Evolutionary conservation across 1,140 invertebrate species (phyloP).

Genomic region (Sycophaga agraensis): DNA sequence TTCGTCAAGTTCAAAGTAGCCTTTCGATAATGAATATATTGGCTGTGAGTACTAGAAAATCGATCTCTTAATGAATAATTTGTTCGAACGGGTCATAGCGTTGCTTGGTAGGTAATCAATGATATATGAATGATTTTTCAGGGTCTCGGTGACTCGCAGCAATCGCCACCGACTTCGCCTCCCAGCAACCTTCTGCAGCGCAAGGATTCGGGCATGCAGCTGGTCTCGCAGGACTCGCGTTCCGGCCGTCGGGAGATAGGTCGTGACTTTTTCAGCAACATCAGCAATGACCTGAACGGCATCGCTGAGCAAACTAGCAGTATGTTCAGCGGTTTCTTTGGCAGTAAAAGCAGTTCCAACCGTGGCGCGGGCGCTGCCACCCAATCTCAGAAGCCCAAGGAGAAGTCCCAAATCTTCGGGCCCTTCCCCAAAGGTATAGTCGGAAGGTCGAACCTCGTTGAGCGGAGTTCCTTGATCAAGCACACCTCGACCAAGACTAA

Average conservation of each 20-base stretch:
- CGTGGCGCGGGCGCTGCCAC: conserved; percentile 40
- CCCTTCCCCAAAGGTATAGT: conserved; percentile 71
- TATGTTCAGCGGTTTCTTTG: conserved; percentile 90
- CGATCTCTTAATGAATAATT: too few species aligned
- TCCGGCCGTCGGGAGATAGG: conserved; percentile 57
- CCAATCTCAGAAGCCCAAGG: conserved; percentile 57
- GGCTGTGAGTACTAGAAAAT: too few species aligned
- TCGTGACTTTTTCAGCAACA: conserved; percentile 85
- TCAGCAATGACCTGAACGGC: conserved; percentile 86
- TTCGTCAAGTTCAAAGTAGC: too few species aligned
- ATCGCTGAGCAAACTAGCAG: conserved; percentile 85
- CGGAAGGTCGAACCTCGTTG: conserved; percentile 75
- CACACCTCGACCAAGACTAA: conserved; percentile 69
- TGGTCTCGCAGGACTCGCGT: conserved; percentile 50
- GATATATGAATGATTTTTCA: conserved; percentile 26
- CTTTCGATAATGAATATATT: too few species aligned
- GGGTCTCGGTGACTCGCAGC: conserved; percentile 54
- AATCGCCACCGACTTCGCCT: conserved; percentile 43
- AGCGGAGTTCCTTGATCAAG: conserved; percentile 87
- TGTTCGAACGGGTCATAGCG: too few species aligned
- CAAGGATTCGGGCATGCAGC: conserved; percentile 50
- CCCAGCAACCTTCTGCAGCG: conserved; percentile 39
- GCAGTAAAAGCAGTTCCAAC: conserved; percentile 59
- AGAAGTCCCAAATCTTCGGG: conserved; percentile 69
- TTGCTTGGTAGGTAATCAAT: too few species aligned